phyloP scores from a whole-genome alignment of 2,888 invertebrate genomes.

The Ichneumoninae sp. region DNA sequence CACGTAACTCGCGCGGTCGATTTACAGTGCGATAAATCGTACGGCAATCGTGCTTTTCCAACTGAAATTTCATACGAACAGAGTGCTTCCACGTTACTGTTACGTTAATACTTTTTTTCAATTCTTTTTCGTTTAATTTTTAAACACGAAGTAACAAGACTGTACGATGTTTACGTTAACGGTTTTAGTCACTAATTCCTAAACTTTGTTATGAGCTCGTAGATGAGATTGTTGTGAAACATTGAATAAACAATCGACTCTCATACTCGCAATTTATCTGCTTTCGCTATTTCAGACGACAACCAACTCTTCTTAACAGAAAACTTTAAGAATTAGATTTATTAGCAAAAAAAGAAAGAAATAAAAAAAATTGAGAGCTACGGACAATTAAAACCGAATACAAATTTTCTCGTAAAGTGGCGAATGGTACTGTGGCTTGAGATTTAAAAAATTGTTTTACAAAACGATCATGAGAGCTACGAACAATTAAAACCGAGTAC shows the following conservation, averaged over 20 bases:
- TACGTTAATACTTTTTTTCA: slow-evolving; percentile 26
- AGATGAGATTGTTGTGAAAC: slow-evolving; percentile 44
- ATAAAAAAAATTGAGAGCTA: background rate
- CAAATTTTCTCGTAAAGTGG: slow-evolving; percentile 39
- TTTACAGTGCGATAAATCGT: slow-evolving; percentile 7
- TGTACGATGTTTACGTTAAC: slow-evolving; percentile 59
- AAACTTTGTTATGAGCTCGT: slow-evolving; percentile 53
- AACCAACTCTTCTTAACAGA: too few relatives aligned
- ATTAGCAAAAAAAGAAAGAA: background rate
- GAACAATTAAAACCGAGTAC: too few relatives aligned
- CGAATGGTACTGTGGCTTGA: slow-evolving; percentile 40
- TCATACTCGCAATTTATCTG: slow-evolving; percentile 8
- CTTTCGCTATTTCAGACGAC: background rate
- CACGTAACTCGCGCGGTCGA: background rate
- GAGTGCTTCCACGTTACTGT: slow-evolving; percentile 54
- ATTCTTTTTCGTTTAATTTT: slow-evolving; percentile 26
- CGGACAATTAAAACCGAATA: slow-evolving; percentile 21
- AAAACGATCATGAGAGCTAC: too few relatives aligned
- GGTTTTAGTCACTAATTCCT: slow-evolving; percentile 54
- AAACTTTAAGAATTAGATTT: background rate
- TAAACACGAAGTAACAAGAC: slow-evolving; percentile 40
- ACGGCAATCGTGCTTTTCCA: slow-evolving; percentile 9
- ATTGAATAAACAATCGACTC: slow-evolving; percentile 47
- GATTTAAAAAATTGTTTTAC: background rate
- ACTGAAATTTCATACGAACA: slow-evolving; percentile 39